These are phyloP conservation scores for Myocastor coypus DNA, from an alignment of 2,113 vertebrate species.

Conservation along the genomic window DNA sequence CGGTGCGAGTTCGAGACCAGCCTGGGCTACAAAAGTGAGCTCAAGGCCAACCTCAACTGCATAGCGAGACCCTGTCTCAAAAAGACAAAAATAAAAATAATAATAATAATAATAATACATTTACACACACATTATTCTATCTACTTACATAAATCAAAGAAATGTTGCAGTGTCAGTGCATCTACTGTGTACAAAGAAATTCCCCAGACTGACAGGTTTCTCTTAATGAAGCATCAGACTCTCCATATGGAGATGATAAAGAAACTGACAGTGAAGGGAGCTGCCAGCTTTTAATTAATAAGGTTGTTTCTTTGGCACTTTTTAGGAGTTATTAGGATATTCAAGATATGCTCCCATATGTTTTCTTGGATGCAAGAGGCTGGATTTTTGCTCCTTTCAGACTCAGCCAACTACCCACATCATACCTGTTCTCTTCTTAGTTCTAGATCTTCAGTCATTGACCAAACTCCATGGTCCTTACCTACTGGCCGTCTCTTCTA, in stretches of 20 bases:
- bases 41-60: too few relatives aligned
- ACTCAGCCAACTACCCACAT: background rate
- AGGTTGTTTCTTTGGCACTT: conserved; percentile 45
- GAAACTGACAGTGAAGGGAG: background rate
- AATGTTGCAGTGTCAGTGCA: background rate
- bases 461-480: background rate
- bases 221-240: background rate
- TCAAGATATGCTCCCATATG: background rate
- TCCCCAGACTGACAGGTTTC: background rate
- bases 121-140: background rate
- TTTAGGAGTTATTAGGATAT: background rate
- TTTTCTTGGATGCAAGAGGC: conserved; percentile 31
- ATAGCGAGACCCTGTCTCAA: too few relatives aligned
- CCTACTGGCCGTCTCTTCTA: background rate
- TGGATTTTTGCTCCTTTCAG: background rate
- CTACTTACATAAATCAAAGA: background rate
- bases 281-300: background rate
- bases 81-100: too few relatives aligned
- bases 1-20: too few relatives aligned
- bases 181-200: background rate
- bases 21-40: too few relatives aligned
- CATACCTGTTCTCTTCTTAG: background rate
- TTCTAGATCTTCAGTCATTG: background rate
- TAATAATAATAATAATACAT: too few relatives aligned
- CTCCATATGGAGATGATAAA: background rate